phyloP scores from a whole-genome alignment of 1,140 invertebrate genomes.

The Drosophila kohkoa region DNA sequence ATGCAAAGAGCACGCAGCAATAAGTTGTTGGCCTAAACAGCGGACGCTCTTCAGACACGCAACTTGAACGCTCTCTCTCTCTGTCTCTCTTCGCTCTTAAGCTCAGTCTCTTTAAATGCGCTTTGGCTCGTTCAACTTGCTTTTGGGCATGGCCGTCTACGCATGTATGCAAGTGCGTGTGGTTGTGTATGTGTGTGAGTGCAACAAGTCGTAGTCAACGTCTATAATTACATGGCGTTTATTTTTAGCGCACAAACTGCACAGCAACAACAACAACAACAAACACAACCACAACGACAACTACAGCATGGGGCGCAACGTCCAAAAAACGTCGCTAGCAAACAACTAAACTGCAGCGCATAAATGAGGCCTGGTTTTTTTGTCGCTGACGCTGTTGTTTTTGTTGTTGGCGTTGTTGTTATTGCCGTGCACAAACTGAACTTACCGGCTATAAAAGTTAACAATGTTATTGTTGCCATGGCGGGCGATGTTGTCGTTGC shows the following conservation, averaged over 20 bases:
- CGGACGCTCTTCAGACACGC: slow-evolving; percentile 5
- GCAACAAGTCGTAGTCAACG: slow-evolving; percentile 70
- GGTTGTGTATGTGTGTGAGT: slow-evolving; percentile 51
- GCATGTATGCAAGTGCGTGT: background rate
- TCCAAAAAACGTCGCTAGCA: slow-evolving; percentile 31
- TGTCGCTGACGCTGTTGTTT: slow-evolving; percentile 33
- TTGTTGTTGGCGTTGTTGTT: too few relatives aligned
- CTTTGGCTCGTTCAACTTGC: slow-evolving; percentile 23
- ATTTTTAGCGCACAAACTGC: slow-evolving; percentile 69
- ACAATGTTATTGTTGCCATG: slow-evolving; percentile 26
- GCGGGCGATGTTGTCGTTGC: slow-evolving; percentile 29
- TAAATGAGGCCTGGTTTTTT: slow-evolving; percentile 64
- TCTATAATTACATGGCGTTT: slow-evolving; percentile 78
- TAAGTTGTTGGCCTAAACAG: slow-evolving; percentile 14
- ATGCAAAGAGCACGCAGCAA: slow-evolving; percentile 36
- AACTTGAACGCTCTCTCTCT: slow-evolving; percentile 9
- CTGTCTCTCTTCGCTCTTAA: background rate
- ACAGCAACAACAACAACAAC: slow-evolving; percentile 29
- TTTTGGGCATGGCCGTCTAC: slow-evolving; percentile 50
- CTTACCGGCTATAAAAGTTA: slow-evolving; percentile 35
- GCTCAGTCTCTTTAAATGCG: slow-evolving; percentile 17
- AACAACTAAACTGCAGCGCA: slow-evolving; percentile 58
- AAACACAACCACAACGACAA: slow-evolving; percentile 24
- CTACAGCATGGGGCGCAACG: slow-evolving; percentile 30
- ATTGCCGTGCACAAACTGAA: slow-evolving; percentile 52